Evolutionary conservation across 2,888 invertebrate genomes (phyloP).

Genomic region (Unio pictorum): DNA sequence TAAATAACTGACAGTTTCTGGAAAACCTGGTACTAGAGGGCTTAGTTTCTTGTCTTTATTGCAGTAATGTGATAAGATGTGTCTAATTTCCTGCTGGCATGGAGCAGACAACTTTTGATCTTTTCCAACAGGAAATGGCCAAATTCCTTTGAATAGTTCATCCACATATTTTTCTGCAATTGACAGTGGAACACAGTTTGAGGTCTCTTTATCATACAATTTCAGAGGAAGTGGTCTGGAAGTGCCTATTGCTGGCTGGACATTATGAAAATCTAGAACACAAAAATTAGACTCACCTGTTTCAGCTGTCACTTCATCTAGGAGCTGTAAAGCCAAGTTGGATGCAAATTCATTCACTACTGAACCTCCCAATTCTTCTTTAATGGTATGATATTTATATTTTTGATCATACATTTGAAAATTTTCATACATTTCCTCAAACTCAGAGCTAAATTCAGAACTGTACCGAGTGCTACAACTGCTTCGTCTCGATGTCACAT

Average conservation of each 20-base stretch:
- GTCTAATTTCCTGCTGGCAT: too few species aligned
- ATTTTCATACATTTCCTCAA: slow-evolving; percentile 64
- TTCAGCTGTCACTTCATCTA: slow-evolving; percentile 50
- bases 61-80: too few species aligned
- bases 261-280: slow-evolving; percentile 39
- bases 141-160: slow-evolving; percentile 27
- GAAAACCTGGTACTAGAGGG: too few species aligned
- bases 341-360: slow-evolving; percentile 55
- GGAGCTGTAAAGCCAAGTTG: slow-evolving; percentile 30
- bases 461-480: slow-evolving; percentile 57
- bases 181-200: slow-evolving; percentile 10
- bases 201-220: slow-evolving; percentile 9
- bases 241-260: slow-evolving; percentile 24
- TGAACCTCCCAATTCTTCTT: slow-evolving; percentile 50
- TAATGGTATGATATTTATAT: slow-evolving; percentile 54
- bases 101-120: too few species aligned
- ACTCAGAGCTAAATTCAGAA: slow-evolving; percentile 66
- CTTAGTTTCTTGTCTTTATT: too few species aligned
- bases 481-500: slow-evolving; percentile 25
- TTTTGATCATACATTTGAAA: slow-evolving; percentile 53
- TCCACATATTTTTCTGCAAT: slow-evolving; percentile 32
- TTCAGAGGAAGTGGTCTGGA: slow-evolving; percentile 36
- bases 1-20: too few species aligned
- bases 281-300: slow-evolving; percentile 39
- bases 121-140: slow-evolving; percentile 27